phyloP scores from a whole-genome alignment of 2,888 invertebrate genomes.

The Cynaeus angustus region DNA sequence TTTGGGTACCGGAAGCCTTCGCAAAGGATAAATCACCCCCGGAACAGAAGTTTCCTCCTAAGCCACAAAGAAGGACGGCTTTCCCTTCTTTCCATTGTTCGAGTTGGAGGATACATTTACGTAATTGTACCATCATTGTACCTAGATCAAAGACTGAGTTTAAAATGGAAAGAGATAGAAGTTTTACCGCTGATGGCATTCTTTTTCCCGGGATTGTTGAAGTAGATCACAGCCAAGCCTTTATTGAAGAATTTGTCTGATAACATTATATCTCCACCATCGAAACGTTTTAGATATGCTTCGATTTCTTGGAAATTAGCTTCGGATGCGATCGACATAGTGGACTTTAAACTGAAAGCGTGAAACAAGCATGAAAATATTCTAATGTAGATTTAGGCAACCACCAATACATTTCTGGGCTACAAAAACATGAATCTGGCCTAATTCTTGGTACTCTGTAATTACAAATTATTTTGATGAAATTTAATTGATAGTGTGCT shows the following conservation, averaged over 20 bases:
- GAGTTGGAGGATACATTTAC: slow-evolving; percentile 60
- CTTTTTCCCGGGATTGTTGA: slow-evolving; percentile 62
- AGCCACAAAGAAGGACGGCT: slow-evolving; percentile 63
- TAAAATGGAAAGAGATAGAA: not conserved
- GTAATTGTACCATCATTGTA: slow-evolving; percentile 66
- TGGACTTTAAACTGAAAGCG: not conserved
- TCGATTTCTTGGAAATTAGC: slow-evolving; percentile 54
- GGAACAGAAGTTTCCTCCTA: slow-evolving; percentile 64
- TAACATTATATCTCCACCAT: slow-evolving; percentile 60
- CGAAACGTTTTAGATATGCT: slow-evolving; percentile 55
- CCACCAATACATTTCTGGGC: too few species aligned
- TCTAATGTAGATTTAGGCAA: too few species aligned
- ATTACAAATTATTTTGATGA: too few species aligned
- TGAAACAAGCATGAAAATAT: too few species aligned
- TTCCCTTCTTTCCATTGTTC: slow-evolving; percentile 66
- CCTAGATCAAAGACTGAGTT: slow-evolving; percentile 55
- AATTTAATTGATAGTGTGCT: too few species aligned
- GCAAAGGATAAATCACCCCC: slow-evolving; percentile 66
- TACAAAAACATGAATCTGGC: too few species aligned
- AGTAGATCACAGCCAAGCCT: slow-evolving; percentile 63
- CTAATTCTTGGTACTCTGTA: too few species aligned
- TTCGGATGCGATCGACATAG: slow-evolving; percentile 9
- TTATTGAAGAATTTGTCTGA: slow-evolving; percentile 58
- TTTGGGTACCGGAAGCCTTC: slow-evolving; percentile 55
- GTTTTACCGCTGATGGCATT: slow-evolving; percentile 65